Base-by-base conservation (phyloP, 2,113 vertebrate genomes). In the Cinclus mexicanus region DNA sequence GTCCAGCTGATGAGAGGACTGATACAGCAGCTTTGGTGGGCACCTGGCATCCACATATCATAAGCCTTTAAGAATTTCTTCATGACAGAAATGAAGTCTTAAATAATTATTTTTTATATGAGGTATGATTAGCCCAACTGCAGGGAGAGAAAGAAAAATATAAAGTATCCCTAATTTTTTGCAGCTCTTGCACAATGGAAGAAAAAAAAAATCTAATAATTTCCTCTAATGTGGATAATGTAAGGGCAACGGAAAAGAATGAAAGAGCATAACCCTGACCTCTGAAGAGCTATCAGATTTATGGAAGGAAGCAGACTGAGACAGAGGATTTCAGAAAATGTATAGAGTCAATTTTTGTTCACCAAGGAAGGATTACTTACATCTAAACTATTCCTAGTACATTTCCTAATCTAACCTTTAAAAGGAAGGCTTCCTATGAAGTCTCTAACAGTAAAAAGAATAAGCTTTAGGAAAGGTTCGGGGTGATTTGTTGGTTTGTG, bases 11-110 rank as follows among this genome's bases (percentile, higher is more conserved):
- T 13, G 18, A 59, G 25, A 10, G 2, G 14, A 64, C 7, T 11
- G n/a, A 52, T 5, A 77, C 14, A 52, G 50, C 0, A 0, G 12
- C 9, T 83, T 31, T 10, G 44, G 24, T 24, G 44, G 6, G n/a
- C 12, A 70, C 8, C 24, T 52, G 24, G 24, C 44, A 50, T 52
- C 57, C 29, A 81, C 14, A 31, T 14, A 76, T 28, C 24, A 57
- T 5, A 64, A 70, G 31, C 26, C 39, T 75, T 78, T 35, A 35
- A 31, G 15, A 94, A 75, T 59, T 75, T 78, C 7, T 80, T 82
- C 37, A 84, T 31, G 12, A 67, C 39, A 88, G 35, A 63, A 92
- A 67, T 57, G 89, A 80, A 75, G 20, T 25, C 49, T 71, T 82
- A 20, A 75, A 81, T 13, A 70, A 71, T 15, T 69, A 47, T 44